These are phyloP conservation scores for Phalacrocorax aristotelis DNA, from an alignment of 2,113 vertebrate species.

Conservation along the genomic window DNA sequence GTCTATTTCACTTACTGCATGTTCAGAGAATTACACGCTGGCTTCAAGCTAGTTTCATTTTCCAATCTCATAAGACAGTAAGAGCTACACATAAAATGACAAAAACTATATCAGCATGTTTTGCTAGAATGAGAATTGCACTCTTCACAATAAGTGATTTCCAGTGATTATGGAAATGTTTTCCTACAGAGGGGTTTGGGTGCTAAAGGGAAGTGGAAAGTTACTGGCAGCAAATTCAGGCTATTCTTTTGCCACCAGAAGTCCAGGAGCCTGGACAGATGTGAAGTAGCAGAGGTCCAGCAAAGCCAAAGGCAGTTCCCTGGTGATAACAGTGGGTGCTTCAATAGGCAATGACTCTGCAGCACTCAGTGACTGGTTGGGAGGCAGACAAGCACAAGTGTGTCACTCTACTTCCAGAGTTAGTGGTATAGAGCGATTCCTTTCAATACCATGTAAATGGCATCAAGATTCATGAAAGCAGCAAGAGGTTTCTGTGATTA, in stretches of 20 bases:
- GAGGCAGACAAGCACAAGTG: neutral
- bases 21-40: neutral
- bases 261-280: neutral
- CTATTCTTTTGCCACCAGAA: neutral
- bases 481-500: neutral
- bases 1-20: neutral
- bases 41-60: slow-evolving; percentile 23
- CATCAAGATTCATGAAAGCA: neutral
- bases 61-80: neutral
- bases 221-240: neutral
- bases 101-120: neutral
- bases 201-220: neutral
- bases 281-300: neutral
- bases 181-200: neutral
- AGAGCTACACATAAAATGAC: neutral
- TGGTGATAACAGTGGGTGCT: rapidly evolving
- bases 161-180: neutral
- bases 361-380: neutral
- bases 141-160: neutral
- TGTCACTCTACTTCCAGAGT: neutral
- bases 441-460: rapidly evolving
- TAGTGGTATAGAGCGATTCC: neutral
- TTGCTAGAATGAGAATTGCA: neutral
- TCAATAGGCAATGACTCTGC: neutral
- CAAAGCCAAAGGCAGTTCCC: neutral